Evolutionary conservation across 2,888 invertebrate genomes (phyloP).

Genomic region (Hipparchia semele): DNA sequence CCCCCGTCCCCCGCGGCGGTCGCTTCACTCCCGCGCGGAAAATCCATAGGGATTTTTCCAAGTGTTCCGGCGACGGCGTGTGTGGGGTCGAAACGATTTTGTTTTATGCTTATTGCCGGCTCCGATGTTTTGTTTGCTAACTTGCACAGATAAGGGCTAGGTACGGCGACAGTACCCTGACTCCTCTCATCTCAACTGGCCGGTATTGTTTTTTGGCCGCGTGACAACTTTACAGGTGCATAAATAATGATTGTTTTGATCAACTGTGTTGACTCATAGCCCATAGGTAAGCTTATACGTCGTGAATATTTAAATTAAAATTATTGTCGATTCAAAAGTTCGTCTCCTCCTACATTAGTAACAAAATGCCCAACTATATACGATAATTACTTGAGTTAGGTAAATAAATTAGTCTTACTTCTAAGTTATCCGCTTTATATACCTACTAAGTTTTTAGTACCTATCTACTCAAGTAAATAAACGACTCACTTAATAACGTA

Average conservation of each 20-base stretch:
- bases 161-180: conserved; percentile 60
- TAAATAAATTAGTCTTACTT: no score
- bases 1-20: conserved; percentile 65
- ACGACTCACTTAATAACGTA: no score
- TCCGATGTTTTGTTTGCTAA: conserved; percentile 81
- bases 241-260: neutral
- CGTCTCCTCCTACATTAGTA: no score
- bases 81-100: conserved; percentile 82
- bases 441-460: no score
- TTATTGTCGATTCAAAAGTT: no score
- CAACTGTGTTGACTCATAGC: neutral
- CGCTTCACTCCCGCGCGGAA: conserved; percentile 73
- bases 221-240: conserved; percentile 20
- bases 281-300: neutral
- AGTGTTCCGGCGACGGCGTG: conserved; percentile 80
- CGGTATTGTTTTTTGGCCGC: conserved; percentile 47
- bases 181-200: conserved; percentile 58
- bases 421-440: no score
- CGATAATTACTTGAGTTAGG: no score
- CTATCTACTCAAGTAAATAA: no score
- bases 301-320: no score
- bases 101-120: conserved; percentile 82
- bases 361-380: no score
- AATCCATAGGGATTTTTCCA: conserved; percentile 83
- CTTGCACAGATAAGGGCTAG: conserved; percentile 76